Percentiles rank a stretch among this genome's conserved stretches.
These are phyloP conservation scores for Diplodus sargus DNA, from an alignment of 2,797 vertebrate species.

Conservation along the genomic window DNA sequence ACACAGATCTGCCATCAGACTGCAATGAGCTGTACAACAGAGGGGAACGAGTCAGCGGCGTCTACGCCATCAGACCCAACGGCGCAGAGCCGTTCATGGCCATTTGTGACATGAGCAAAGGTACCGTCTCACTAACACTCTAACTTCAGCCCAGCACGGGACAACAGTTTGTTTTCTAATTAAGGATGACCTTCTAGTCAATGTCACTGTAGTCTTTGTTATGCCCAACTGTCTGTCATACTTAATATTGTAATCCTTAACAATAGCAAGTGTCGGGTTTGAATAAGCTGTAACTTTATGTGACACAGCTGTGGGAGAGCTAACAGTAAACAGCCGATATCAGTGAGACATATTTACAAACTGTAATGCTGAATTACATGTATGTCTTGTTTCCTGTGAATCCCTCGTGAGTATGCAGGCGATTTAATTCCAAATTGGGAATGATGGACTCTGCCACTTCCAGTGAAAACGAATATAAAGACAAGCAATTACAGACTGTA, in stretches of 20 bases:
- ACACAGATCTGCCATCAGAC: conserved; percentile 85
- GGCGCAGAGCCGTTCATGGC: conserved; percentile 86
- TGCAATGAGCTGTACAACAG: conserved; percentile 86
- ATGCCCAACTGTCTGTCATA: background rate
- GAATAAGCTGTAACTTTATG: background rate
- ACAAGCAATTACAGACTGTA: background rate
- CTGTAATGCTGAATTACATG: background rate
- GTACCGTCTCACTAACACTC: conserved; percentile 73
- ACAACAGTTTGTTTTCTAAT: background rate
- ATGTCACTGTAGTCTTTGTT: background rate
- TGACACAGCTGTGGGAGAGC: background rate
- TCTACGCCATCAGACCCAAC: conserved; percentile 87
- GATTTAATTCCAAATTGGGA: background rate
- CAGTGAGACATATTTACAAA: background rate
- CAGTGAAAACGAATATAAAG: background rate
- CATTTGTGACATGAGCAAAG: conserved; percentile 89
- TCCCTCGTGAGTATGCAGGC: background rate
- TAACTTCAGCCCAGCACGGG: background rate
- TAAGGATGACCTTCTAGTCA: background rate
- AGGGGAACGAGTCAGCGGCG: conserved; percentile 82
- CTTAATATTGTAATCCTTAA: background rate
- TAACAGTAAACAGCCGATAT: background rate
- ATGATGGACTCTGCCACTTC: background rate
- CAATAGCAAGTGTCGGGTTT: background rate
- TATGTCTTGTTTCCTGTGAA: background rate